Evolutionary conservation across 2,797 vertebrate species (phyloP), one percentile per base, ranked within the genome.

Genomic region (Erethizon dorsatum): DNA sequence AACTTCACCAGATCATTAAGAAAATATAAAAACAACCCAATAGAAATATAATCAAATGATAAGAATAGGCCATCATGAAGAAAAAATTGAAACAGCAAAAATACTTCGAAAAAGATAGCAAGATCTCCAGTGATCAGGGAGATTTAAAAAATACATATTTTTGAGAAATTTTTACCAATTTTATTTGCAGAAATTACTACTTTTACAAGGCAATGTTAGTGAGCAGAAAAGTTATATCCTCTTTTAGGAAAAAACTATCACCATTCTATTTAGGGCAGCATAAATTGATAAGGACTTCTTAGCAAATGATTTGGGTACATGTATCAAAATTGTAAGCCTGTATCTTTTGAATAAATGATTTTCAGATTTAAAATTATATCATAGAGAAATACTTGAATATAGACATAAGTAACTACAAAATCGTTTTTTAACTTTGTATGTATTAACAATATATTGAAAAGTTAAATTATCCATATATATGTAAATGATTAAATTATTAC

Each of bases 51-150:
- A 73, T 15, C 15, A 79, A 82, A 73, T 57, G 15, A n/a, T 95
- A 78, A 73, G 15, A 83, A 83, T 50, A 41, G 6, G 10, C 1
- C 15, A 87, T 31, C 13, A 80, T 2, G 65, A 5, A 73, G 11
- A 45, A 94, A 80, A 85, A 65, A 63, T 15, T 83, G 10, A 92
- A 94, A 52, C 12, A 31, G n/a, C 5, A 47, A 91, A 90, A 89
- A 45, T 33, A 28, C 3, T 86, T 90, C 11, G 9, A 52, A 33
- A 86, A 59, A 88, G 4, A 57, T 47, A 61, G 14, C 45, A 90
- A 56, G 13, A 87, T 75, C 12, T 50, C 28, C 80, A 83, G 12
- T 31, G 54, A 94, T 83, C 24, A 77, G 8, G 22, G 4, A 83
- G 75, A 77, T 77, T 22, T 61, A 56, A 90, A 79, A 65, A 56